These are phyloP conservation scores for Dendrolimus punctatus DNA, from an alignment of 1,140 invertebrate genomes.

Conservation along the genomic window DNA sequence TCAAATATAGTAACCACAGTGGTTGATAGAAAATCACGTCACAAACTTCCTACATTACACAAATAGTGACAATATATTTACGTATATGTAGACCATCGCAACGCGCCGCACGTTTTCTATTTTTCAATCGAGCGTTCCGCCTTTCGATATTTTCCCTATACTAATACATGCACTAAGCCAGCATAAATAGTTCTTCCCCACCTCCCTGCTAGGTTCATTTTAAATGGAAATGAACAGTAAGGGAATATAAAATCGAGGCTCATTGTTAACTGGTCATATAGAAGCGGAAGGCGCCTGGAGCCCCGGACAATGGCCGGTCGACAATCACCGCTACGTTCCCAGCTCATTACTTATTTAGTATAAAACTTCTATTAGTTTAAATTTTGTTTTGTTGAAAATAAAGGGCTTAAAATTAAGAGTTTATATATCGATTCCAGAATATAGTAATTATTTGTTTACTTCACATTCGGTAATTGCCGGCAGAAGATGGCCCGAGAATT, in stretches of 20 bases:
- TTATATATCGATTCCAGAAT: too few species aligned
- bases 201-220: constrained; percentile 21
- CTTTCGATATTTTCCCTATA: constrained; percentile 63
- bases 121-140: constrained; percentile 62
- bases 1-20: constrained; percentile 1
- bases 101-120: constrained; percentile 45
- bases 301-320: constrained; percentile 53
- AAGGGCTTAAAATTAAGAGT: too few species aligned
- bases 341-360: constrained; percentile 64
- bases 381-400: constrained; percentile 7
- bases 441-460: too few species aligned
- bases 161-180: constrained; percentile 39
- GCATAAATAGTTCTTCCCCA: constrained; percentile 23
- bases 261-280: constrained; percentile 30
- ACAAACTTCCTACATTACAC: constrained; percentile 19
- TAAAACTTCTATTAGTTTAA: constrained; percentile 39
- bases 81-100: constrained; percentile 33
- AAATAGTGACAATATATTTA: constrained; percentile 19
- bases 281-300: constrained; percentile 52
- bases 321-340: constrained; percentile 52
- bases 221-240: constrained; percentile 26
- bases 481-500: too few species aligned
- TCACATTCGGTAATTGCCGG: too few species aligned
- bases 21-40: constrained; percentile 12
- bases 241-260: constrained; percentile 34